Conservation (phyloP, 2,797 vertebrate species). For the Micrastur ruficollis region DNA sequence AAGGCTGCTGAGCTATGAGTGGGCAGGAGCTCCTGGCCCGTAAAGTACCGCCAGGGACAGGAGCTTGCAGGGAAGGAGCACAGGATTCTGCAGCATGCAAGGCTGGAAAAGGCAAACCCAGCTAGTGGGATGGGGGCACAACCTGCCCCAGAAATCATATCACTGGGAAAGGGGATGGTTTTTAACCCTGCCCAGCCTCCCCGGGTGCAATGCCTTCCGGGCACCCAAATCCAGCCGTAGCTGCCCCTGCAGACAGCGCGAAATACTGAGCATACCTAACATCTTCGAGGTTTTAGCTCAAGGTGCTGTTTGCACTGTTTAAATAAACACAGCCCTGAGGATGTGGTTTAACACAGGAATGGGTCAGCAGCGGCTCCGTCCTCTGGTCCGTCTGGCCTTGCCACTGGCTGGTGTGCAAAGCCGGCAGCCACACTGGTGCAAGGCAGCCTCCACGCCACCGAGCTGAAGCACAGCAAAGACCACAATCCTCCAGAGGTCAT, state of each 20-base stretch:
- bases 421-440: neutral
- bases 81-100: neutral
- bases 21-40: neutral
- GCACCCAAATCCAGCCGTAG: neutral
- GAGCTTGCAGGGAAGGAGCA: rapidly evolving
- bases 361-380: neutral
- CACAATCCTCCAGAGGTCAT: neutral
- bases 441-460: rapidly evolving
- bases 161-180: neutral
- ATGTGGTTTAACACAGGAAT: slow-evolving; percentile 10
- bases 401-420: neutral
- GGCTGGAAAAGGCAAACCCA: neutral
- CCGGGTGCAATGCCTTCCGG: neutral
- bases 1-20: neutral
- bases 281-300: neutral
- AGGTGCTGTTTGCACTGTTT: neutral
- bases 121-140: neutral
- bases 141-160: neutral
- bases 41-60: neutral
- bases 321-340: neutral
- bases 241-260: rapidly evolving
- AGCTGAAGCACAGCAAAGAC: neutral
- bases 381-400: neutral
- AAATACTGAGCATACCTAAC: neutral
- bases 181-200: neutral